phyloP scores from a whole-genome alignment of 1,140 invertebrate species.

The Portunus trituberculatus region DNA sequence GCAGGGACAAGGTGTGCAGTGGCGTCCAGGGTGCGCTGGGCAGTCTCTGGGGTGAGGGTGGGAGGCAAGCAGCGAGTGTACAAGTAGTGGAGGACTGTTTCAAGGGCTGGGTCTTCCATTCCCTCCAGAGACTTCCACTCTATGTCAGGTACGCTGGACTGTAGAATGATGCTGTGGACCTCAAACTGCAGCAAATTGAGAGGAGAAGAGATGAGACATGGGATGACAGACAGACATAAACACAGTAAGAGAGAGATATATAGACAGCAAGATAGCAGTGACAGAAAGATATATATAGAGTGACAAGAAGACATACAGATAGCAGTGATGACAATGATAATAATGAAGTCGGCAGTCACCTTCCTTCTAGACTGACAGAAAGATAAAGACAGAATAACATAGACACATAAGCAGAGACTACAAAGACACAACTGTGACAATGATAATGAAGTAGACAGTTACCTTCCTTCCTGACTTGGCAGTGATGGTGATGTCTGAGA shows the following conservation, averaged over 20 bases:
- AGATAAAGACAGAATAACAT: no score
- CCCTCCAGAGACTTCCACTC: constrained; percentile 83
- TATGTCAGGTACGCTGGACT: constrained; percentile 83
- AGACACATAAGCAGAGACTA: no score
- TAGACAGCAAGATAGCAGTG: no score
- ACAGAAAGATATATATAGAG: no score
- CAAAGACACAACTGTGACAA: background rate
- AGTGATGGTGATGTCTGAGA: constrained; percentile 84
- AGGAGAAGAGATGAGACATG: no score
- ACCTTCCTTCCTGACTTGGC: constrained; percentile 83
- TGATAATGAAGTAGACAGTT: constrained; percentile 47
- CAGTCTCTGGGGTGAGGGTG: constrained; percentile 83
- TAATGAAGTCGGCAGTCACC: background rate
- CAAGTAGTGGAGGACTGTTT: constrained; percentile 84
- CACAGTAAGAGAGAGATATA: no score
- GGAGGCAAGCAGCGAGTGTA: constrained; percentile 85
- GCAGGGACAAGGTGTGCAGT: constrained; percentile 81
- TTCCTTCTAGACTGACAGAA: no score
- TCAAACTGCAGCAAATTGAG: constrained; percentile 82
- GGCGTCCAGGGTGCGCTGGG: constrained; percentile 82
- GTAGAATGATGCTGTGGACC: constrained; percentile 84
- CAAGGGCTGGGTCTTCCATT: constrained; percentile 83
- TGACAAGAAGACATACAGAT: no score
- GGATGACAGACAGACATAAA: background rate
- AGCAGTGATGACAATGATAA: background rate